phyloP scores from a whole-genome alignment of 2,888 invertebrate species.

The Heliconius erato region DNA sequence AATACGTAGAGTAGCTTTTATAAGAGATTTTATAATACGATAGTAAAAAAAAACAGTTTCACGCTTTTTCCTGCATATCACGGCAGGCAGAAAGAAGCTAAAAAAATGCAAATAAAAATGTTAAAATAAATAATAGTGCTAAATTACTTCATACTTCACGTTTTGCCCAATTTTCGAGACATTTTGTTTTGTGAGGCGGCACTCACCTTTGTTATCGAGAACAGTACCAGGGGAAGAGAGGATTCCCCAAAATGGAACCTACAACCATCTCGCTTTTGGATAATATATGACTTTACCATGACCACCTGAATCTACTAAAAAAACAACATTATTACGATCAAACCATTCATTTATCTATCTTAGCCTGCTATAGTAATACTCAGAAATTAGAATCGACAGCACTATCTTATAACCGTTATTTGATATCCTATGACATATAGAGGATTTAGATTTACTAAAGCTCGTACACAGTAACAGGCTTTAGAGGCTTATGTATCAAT shows the following conservation, averaged over 20 bases:
- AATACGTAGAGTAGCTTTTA: conserved; percentile 35
- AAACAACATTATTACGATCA: neutral
- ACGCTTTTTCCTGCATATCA: no score
- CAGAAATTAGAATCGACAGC: neutral
- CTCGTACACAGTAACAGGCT: neutral
- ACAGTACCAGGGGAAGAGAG: no score
- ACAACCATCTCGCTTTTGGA: neutral
- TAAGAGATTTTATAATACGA: neutral
- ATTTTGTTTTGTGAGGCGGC: no score
- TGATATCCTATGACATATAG: neutral
- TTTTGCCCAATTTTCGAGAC: no score
- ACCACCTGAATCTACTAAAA: neutral
- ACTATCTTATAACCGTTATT: conserved; percentile 1
- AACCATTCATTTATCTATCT: neutral
- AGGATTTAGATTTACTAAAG: conserved; percentile 14
- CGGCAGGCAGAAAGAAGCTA: no score
- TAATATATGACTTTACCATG: neutral
- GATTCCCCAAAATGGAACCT: no score
- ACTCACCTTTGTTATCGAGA: no score
- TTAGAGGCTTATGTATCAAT: conserved; percentile 5
- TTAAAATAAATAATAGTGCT: no score
- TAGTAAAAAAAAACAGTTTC: no score
- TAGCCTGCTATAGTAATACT: neutral
- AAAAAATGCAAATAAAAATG: no score
- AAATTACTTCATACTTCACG: no score